Evolutionary conservation across 2,113 vertebrate genomes (phyloP).

Genomic region (Paracyprichromis sp.): DNA sequence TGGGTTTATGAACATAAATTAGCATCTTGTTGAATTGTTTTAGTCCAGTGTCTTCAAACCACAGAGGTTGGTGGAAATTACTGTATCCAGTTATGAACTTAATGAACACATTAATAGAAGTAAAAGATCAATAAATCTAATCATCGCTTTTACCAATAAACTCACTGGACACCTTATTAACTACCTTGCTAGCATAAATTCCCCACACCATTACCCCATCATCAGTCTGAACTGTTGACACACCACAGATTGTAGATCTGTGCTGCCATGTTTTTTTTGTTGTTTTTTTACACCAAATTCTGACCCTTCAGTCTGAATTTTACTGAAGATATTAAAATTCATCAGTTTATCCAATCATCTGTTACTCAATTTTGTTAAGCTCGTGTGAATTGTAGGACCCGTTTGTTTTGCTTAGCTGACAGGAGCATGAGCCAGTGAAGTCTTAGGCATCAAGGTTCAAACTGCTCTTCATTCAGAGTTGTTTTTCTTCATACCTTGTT

Average conservation of each 20-base stretch:
- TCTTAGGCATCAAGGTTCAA: not conserved
- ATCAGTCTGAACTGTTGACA: not conserved
- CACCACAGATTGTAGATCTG: not conserved
- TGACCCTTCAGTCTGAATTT: not conserved
- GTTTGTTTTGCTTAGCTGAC: not conserved
- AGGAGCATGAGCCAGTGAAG: not conserved
- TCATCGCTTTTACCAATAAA: not conserved
- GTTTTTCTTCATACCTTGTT: not conserved
- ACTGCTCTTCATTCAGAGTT: not conserved
- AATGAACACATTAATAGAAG: not conserved
- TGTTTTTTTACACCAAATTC: not conserved
- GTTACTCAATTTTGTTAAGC: not conserved
- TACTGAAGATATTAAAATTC: not conserved
- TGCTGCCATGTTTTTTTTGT: not conserved
- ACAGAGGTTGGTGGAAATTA: not conserved
- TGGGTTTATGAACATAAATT: not conserved
- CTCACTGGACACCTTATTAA: not conserved
- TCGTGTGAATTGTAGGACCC: not conserved
- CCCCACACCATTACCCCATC: not conserved
- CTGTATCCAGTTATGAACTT: not conserved
- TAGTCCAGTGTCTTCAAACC: not conserved
- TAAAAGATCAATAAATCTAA: not conserved
- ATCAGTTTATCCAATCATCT: not conserved
- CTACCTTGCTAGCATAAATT: not conserved
- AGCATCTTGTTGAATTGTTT: not conserved